Evolutionary conservation across 53 echinoderm and acorn worm species (phyloP).

Genomic region (Echinarachnius parma): DNA sequence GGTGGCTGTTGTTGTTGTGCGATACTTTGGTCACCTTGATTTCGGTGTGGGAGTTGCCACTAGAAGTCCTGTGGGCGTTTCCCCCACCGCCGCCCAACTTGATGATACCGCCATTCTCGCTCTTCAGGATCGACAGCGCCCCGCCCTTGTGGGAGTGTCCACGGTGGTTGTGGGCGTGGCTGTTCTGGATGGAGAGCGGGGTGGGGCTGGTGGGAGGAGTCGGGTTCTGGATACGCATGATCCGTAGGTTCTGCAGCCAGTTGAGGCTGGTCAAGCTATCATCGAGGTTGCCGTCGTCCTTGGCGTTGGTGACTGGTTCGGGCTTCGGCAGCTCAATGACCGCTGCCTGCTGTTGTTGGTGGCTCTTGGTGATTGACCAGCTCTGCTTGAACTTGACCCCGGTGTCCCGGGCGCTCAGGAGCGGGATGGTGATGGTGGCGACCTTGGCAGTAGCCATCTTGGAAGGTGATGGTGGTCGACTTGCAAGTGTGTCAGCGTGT

Average conservation of each 20-base stretch:
- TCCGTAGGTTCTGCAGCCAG: slow-evolving; percentile 93
- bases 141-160: slow-evolving; percentile 46
- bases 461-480: neutral
- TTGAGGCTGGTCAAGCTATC: slow-evolving; percentile 96
- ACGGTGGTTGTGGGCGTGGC: too few relatives aligned
- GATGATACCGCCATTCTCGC: slow-evolving; percentile 12
- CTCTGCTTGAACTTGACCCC: slow-evolving; percentile 75
- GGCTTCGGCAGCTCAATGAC: slow-evolving; percentile 9
- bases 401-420: slow-evolving; percentile 66
- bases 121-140: slow-evolving; percentile 34
- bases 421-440: slow-evolving; percentile 52
- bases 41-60: slow-evolving; percentile 20
- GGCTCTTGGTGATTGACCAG: slow-evolving; percentile 69
- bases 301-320: too few relatives aligned
- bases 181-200: slow-evolving; percentile 68
- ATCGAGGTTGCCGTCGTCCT: slow-evolving; percentile 70
- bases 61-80: slow-evolving; percentile 21
- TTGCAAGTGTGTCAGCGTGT: neutral
- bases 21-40: slow-evolving; percentile 39
- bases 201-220: slow-evolving; percentile 93
- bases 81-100: too few relatives aligned
- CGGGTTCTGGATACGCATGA: slow-evolving; percentile 89
- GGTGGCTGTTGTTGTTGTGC: neutral
- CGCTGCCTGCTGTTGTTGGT: too few relatives aligned
- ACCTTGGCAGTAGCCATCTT: slow-evolving; percentile 50